Evolutionary conservation across 35 echinoderm and acorn worm genomes (phyloP).

Genomic region (Diadema setosum): DNA sequence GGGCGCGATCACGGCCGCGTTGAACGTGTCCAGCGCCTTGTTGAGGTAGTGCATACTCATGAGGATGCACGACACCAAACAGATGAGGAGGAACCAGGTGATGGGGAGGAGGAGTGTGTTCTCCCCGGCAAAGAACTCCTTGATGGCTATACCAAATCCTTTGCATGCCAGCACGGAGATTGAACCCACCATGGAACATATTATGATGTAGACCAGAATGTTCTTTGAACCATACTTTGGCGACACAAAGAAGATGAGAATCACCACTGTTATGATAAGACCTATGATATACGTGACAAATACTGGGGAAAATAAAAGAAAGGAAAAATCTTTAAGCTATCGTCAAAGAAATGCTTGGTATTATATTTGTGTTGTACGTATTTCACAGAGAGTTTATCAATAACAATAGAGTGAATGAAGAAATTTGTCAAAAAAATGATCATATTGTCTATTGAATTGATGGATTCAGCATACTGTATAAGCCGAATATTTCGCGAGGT

Average conservation of each 20-base stretch:
- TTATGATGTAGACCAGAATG: conserved; percentile 87
- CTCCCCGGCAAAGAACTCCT: conserved; percentile 34
- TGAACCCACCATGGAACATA: conserved; percentile 87
- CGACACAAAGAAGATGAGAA: conserved; percentile 75
- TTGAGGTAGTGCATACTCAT: conserved; percentile 70
- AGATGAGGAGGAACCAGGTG: conserved; percentile 56
- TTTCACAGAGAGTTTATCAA: too few species aligned
- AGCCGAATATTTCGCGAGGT: too few species aligned
- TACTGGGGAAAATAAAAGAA: background rate
- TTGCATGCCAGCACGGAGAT: conserved; percentile 89
- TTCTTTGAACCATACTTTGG: conserved; percentile 75
- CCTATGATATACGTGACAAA: conserved; percentile 50
- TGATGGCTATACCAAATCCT: conserved; percentile 83
- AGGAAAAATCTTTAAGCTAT: too few species aligned
- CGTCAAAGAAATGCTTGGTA: too few species aligned
- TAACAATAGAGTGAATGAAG: too few species aligned
- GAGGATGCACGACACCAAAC: conserved; percentile 53
- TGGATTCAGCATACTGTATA: too few species aligned
- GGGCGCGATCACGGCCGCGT: conserved; percentile 62
- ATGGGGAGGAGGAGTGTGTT: conserved; percentile 31
- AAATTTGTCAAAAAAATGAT: too few species aligned
- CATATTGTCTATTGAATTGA: too few species aligned
- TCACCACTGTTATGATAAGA: conserved; percentile 8
- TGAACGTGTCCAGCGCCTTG: conserved; percentile 73
- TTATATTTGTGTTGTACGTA: too few species aligned